A percentile compares a stretch with the other conserved stretches of the same genome.
Conservation (phyloP, 2,113 vertebrate genomes). For the Microcebus griseorufus region DNA sequence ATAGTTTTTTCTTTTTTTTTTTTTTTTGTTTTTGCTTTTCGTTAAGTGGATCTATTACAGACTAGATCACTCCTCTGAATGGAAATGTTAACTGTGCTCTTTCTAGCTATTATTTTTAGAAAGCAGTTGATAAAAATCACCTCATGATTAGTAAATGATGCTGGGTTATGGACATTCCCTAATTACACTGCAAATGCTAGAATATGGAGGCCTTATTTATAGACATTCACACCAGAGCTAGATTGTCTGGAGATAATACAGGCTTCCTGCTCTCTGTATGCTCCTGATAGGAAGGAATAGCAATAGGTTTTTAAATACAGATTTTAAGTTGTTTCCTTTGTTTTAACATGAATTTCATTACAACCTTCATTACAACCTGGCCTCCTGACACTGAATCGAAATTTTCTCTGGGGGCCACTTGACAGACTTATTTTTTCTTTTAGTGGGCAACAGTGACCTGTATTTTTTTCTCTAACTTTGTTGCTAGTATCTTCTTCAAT, state of each 20-base stretch:
- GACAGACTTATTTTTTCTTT: not conserved
- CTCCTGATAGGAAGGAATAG: not conserved
- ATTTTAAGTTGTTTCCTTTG: not conserved
- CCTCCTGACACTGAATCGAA: not conserved
- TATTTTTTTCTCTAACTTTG: not conserved
- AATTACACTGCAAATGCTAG: not conserved
- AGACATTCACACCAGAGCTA: not conserved
- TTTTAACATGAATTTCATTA: not conserved
- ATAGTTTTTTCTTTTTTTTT: too few species aligned
- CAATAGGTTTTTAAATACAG: not conserved
- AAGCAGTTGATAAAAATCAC: not conserved
- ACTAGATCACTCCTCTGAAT: not conserved
- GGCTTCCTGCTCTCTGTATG: not conserved
- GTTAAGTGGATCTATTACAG: not conserved
- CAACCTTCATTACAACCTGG: not conserved
- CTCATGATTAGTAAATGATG: not conserved
- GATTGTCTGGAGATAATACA: not conserved
- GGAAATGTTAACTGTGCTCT: not conserved
- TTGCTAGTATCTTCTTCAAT: not conserved
- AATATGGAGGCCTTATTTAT: not conserved
- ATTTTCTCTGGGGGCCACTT: not conserved
- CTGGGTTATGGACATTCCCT: not conserved
- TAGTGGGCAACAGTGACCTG: not conserved
- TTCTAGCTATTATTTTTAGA: not conserved
- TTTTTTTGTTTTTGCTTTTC: not conserved